Base-by-base conservation (phyloP, 2,888 invertebrate species). In the Sarcophaga subvicina region DNA sequence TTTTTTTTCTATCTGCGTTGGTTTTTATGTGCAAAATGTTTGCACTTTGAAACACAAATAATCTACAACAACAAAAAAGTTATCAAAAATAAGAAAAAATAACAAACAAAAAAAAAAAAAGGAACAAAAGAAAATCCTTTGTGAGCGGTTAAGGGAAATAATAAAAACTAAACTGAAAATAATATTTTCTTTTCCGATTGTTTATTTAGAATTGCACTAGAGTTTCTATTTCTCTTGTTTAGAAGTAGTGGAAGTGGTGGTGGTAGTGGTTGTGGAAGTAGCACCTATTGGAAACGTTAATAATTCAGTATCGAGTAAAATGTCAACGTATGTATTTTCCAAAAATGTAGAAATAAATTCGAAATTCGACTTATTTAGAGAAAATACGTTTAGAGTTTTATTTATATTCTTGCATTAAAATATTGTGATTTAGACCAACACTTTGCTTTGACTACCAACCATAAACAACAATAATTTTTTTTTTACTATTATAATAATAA, bases 21-120 rank as follows among this genome's bases (percentile, higher is more conserved):
- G 82, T 82, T 82, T 86, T 76, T 76, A 64, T 71, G 80, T 71
- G 83, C 49, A 62, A 81, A 79, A 86, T 75, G 62, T 75, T 63
- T 75, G 70, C 84, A 84, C 76, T 71, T 27, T 27, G 3, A 63
- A 76, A 82, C 70, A 82, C 25, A 76, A 82, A 82, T 63, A 71
- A 82, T 76, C 70, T 76, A 45, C 70, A 64, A 64, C 70, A 69
- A 60, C 37, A 37, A 37, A 37, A 37, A 37, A 10, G 47, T 45
- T 62, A 11, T 63, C 45, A 17, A 49, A 37, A 78, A 37, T 37
- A 37, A 37, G 8, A 37, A 37, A 37, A 37, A 10, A 10, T 1
- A 37, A 37, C 37, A 54, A 77, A 6, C 47, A 79, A 64, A 12
- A 54, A 49, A 70, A 22, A 59, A 22, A 60, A 80, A 66, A 75